These are phyloP conservation scores for Zosterops hypoxanthus DNA, from an alignment of 2,113 vertebrate species.

Conservation along the genomic window DNA sequence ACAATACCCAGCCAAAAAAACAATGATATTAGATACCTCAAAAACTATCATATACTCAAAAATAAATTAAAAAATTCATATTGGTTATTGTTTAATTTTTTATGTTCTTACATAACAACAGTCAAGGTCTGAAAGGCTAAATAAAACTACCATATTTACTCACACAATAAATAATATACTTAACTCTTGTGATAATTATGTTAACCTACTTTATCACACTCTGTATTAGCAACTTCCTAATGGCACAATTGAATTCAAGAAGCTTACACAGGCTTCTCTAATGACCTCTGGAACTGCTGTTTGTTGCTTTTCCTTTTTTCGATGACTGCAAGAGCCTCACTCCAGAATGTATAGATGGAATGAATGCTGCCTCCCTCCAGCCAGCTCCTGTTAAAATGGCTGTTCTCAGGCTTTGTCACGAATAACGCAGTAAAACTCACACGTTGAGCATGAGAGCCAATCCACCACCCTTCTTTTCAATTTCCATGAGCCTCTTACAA, in stretches of 20 bases:
- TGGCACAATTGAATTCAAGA: not conserved
- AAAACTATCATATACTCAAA: not conserved
- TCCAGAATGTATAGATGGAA: fast-evolving
- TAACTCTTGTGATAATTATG: not conserved
- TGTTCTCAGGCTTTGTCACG: not conserved
- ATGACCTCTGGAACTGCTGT: not conserved
- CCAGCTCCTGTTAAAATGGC: not conserved
- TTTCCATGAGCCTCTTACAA: not conserved
- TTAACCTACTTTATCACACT: not conserved
- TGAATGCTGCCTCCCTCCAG: not conserved
- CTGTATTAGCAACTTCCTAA: not conserved
- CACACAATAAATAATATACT: not conserved
- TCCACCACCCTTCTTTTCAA: not conserved
- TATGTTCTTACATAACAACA: not conserved
- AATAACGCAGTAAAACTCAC: not conserved
- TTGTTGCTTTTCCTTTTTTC: not conserved
- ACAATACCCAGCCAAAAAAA: not conserved
- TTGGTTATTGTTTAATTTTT: not conserved
- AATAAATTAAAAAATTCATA: not conserved
- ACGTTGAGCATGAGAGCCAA: not conserved
- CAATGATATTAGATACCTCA: not conserved
- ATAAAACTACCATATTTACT: not conserved
- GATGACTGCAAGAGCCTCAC: not conserved
- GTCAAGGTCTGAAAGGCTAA: not conserved
- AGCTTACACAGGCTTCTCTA: not conserved